Base-by-base conservation (phyloP, 2,797 vertebrate genomes). In the Novumbra hubbsi region DNA sequence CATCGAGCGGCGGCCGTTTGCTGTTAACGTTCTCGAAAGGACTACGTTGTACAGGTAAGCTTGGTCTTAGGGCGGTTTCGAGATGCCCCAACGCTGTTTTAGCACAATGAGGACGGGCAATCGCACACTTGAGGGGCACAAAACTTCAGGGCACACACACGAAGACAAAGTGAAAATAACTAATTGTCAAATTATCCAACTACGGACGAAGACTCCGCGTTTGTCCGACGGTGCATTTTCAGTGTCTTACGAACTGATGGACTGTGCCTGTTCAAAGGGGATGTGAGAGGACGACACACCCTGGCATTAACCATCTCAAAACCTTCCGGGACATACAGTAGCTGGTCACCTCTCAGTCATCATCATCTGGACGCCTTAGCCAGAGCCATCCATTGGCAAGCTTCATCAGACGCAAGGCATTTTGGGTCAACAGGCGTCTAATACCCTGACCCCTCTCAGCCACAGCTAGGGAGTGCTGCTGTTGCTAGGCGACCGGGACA, bases 401-500 rank as follows among this genome's bases (percentile, higher is more conserved):
- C 38, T 24, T 38, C 76, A 73, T 73, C 73, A 21, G 79, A 78
- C 78, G 76, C 38, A 74, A 75, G 79, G 69, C 75, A 74, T 77
- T 84, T 85, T 70, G 78, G 72, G 70, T 48, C 27, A 32, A 62
- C 73, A 73, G 79, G 73, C 60, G 24, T 67, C 81, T 83, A 82
- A 77, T 86, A 82, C 68, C 62, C 78, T 65, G 64, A 80, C 84
- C 83, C 73, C 34, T 50, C 69, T 79, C 63, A 41, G 52, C 76
- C 80, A 83, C 78, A 76, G 78, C 66, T 75, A 84, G 68, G 79
- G 71, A 79, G 82, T 79, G 80, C 79, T 88, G 87, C 78, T 81
- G 88, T 91, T 91, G 74, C 89, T 87, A 88, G 83, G 91, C 86
- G 86, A 92, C 88, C 76, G 77, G 81, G 75, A 77, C 82, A 73